Percentiles rank a stretch among this genome's conserved stretches.
These are phyloP conservation scores for Pocillopora damicornis DNA, from an alignment of 64 coral and sea anemone species.

Conservation along the genomic window DNA sequence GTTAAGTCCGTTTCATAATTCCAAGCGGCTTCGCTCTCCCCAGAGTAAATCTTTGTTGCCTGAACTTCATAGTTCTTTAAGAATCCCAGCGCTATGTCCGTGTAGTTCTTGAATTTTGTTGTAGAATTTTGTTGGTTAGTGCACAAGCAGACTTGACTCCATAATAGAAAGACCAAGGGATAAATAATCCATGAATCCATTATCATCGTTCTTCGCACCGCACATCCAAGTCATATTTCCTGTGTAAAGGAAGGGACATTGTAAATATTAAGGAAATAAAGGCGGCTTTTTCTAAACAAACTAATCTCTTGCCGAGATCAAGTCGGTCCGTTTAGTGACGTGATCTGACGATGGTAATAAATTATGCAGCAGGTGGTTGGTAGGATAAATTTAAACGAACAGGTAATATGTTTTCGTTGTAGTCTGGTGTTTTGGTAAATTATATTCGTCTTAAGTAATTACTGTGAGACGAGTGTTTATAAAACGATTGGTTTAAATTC, in stretches of 20 bases:
- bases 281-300: neutral
- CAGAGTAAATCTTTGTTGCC: neutral
- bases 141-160: neutral
- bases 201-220: neutral
- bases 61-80: constrained; percentile 41
- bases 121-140: constrained; percentile 3
- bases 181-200: constrained; percentile 14
- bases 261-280: neutral
- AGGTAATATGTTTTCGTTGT: neutral
- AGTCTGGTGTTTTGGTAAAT: constrained; percentile 24
- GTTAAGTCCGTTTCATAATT: constrained; percentile 47
- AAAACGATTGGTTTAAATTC: neutral
- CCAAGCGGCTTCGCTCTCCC: constrained; percentile 39
- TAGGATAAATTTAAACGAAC: neutral
- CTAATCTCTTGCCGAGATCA: neutral
- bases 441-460: neutral
- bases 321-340: neutral
- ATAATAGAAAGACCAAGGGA: neutral
- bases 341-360: constrained; percentile 28
- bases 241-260: neutral
- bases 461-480: neutral
- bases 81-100: constrained; percentile 31
- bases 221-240: neutral
- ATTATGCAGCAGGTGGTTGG: neutral
- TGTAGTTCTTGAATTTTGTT: constrained; percentile 50